A percentile compares a stretch with the other conserved stretches of the same genome.
Conservation (phyloP, 2,113 vertebrate species). For the Dinomys branickii region DNA sequence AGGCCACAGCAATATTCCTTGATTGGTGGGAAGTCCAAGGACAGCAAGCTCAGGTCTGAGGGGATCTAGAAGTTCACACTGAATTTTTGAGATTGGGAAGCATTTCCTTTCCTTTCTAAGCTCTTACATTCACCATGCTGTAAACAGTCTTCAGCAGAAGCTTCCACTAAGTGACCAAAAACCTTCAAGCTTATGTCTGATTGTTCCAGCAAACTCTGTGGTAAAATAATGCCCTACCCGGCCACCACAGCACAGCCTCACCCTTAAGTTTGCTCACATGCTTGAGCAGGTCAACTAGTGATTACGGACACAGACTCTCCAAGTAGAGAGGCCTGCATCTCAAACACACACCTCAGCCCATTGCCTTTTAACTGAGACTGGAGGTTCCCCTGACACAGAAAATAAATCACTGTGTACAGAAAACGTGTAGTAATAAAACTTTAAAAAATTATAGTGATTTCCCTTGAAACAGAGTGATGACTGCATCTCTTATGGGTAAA, state of each 20-base stretch:
- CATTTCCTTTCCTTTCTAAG: background rate
- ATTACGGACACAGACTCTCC: background rate
- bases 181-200: background rate
- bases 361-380: background rate
- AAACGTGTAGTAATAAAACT: background rate
- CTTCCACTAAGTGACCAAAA: background rate
- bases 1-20: background rate
- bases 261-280: background rate
- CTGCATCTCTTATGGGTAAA: background rate
- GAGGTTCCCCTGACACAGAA: background rate
- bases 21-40: background rate
- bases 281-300: background rate
- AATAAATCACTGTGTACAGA: background rate
- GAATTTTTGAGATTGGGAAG: background rate
- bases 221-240: background rate
- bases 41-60: background rate
- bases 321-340: background rate
- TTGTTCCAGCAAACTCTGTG: background rate
- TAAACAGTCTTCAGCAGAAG: background rate
- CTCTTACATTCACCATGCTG: background rate
- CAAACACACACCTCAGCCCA: rapidly evolving
- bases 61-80: background rate
- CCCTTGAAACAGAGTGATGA: background rate
- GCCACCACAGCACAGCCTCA: background rate
- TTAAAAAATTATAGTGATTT: background rate